phyloP scores from a whole-genome alignment of 2,113 vertebrate species.

The Lepidothrix coronata region DNA sequence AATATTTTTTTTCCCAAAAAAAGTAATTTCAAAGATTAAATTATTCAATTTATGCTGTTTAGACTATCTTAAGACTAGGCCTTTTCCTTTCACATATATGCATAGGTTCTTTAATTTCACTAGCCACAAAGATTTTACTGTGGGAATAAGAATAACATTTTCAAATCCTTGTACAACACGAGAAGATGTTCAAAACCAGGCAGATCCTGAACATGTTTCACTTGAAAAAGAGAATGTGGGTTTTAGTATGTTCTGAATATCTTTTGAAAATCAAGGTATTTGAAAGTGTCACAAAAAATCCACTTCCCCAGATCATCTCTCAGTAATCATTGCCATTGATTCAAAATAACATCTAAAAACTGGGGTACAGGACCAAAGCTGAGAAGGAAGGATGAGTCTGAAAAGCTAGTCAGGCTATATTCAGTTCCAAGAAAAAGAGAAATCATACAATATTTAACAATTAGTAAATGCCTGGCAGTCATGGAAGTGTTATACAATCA shows the following conservation, averaged over 20 bases:
- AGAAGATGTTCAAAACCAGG: background rate
- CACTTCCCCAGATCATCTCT: background rate
- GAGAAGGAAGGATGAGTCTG: background rate
- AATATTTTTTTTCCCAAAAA: background rate
- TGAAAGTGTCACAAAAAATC: background rate
- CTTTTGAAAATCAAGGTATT: constrained; percentile 14
- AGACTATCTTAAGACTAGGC: background rate
- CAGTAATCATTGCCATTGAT: background rate
- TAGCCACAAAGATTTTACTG: background rate
- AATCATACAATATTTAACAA: background rate
- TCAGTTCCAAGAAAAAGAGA: background rate
- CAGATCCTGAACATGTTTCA: background rate
- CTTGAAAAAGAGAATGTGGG: accelerated
- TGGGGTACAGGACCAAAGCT: background rate
- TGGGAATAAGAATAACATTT: background rate
- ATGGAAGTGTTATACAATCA: background rate
- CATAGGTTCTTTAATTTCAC: background rate
- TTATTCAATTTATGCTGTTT: background rate
- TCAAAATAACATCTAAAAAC: background rate
- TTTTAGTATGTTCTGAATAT: background rate
- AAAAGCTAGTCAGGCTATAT: background rate
- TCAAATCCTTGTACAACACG: background rate
- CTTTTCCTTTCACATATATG: background rate
- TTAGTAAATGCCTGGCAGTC: background rate
- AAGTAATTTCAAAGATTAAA: background rate